Percentiles rank a stretch among this genome's conserved stretches.
Evolutionary conservation across 2,888 invertebrate species (phyloP).

Genomic region (Protodeltote pygarga): DNA sequence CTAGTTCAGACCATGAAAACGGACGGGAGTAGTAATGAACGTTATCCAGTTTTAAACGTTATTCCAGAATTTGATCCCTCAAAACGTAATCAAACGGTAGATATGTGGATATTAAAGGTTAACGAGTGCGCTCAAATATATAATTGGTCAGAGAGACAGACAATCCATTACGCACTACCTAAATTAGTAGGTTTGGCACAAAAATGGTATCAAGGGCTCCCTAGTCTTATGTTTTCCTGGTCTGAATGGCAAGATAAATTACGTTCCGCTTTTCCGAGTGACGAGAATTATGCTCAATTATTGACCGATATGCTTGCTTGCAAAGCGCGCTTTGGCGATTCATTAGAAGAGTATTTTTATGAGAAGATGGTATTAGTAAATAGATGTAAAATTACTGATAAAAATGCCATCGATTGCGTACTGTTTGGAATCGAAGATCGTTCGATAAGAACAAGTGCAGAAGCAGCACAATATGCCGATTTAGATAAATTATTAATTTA

Average conservation of each 20-base stretch:
- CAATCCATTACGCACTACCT: background rate
- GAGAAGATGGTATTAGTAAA: constrained; percentile 1
- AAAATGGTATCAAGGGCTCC: background rate
- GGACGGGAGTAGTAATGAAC: background rate
- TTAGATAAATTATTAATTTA: too few relatives aligned
- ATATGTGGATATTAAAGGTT: background rate
- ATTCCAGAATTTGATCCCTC: constrained; percentile 3
- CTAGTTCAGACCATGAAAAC: background rate
- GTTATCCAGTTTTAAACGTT: background rate
- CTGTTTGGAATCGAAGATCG: background rate
- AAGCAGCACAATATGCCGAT: background rate
- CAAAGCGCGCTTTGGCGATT: background rate
- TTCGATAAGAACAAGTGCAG: background rate
- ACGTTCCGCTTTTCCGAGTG: background rate
- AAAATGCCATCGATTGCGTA: constrained; percentile 1
- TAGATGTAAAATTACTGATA: background rate
- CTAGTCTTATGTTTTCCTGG: background rate
- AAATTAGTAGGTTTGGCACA: background rate
- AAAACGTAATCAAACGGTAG: background rate
- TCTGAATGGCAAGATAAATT: background rate
- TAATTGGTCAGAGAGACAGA: background rate
- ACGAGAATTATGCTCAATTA: background rate
- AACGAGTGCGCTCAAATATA: constrained; percentile 5
- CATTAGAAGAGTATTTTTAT: constrained; percentile 1
- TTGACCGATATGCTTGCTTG: background rate